Evolutionary conservation across 2,113 vertebrate genomes (phyloP), one percentile per base, ranked within the genome.

Genomic region (Crotalus horridus): DNA sequence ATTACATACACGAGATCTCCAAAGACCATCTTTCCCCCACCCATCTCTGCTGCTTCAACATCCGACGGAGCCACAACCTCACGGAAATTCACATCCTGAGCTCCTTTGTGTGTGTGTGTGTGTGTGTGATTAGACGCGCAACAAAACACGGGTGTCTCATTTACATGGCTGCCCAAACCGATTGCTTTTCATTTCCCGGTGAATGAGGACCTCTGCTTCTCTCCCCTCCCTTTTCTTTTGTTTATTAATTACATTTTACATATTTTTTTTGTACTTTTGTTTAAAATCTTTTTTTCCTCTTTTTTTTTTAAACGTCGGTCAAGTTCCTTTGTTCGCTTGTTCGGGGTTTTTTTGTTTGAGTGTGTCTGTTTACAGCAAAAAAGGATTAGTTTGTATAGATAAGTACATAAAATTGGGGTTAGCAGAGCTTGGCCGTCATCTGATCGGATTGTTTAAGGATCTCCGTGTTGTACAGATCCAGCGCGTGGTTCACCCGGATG

Each of bases 391-490:
- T 96, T 20, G 24, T 74, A 94, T 89, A 95, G 90, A 54, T n/a
- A 94, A 90, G 95, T 90, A 43, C 92, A 94, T 95, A 95, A 96
- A 97, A 98, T 97, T 95, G 88, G 0, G 92, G 96, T 99, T 98
- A 99, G 97, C 99, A 99, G 97, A 99, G 99, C 98, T 99, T 99
- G 95, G 99, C 98, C 93, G 99, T 99, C 98, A 99, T 98, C 96
- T 99, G 99, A 97, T 99, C 99, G 0, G 99, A 98, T 97, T 99
- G 99, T 98, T 99, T 99, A 97, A 99, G 98, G 97, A 99, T 99
- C 97, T 99, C 99, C 0, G 99, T 99, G 97, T 99, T 99, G 98
- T 99, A 99, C 98, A 99, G 99, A 97, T 99, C 99, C 98, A 99
- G 97, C 1, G 99, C 99, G 8, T 99, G 99, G 96, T 99, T 99